These are phyloP conservation scores for Erpornis zantholeuca DNA, from an alignment of 2,113 vertebrate species.

Conservation along the genomic window DNA sequence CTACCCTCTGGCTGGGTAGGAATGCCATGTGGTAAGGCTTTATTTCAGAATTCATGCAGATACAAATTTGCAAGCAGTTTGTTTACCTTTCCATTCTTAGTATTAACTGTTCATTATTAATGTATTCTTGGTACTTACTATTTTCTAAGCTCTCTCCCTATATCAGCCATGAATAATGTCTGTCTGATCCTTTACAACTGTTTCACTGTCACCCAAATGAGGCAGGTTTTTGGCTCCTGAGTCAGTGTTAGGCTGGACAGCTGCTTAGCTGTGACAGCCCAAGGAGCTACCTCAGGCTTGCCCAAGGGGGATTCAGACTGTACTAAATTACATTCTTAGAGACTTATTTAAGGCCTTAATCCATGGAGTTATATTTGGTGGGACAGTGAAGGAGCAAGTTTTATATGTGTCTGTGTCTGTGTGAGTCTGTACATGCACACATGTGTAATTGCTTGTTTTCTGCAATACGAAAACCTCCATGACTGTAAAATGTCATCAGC, in stretches of 20 bases:
- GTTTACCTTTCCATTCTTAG: conserved; percentile 44
- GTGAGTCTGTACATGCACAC: background rate
- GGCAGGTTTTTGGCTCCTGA: conserved; percentile 24
- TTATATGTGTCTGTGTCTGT: background rate
- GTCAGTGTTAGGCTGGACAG: conserved; percentile 23
- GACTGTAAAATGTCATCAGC: background rate
- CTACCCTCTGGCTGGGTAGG: background rate
- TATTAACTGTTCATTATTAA: too few relatives aligned
- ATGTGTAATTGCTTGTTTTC: background rate
- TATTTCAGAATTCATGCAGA: background rate
- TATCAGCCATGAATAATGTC: background rate
- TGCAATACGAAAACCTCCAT: background rate
- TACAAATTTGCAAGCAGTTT: background rate
- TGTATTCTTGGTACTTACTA: background rate
- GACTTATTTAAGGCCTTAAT: conserved; percentile 39
- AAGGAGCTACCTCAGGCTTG: conserved; percentile 32
- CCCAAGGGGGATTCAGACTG: conserved; percentile 1
- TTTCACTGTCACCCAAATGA: background rate
- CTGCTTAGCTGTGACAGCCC: conserved; percentile 23
- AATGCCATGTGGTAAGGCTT: background rate
- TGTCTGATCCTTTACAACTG: conserved; percentile 46
- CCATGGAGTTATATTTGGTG: conserved; percentile 41
- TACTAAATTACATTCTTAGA: conserved; percentile 24
- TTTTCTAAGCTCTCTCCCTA: background rate
- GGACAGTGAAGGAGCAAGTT: background rate